Evolutionary conservation across 2,797 vertebrate species (phyloP), one percentile per base, ranked within the genome.

Genomic region (Pseudocheirus occidentalis): DNA sequence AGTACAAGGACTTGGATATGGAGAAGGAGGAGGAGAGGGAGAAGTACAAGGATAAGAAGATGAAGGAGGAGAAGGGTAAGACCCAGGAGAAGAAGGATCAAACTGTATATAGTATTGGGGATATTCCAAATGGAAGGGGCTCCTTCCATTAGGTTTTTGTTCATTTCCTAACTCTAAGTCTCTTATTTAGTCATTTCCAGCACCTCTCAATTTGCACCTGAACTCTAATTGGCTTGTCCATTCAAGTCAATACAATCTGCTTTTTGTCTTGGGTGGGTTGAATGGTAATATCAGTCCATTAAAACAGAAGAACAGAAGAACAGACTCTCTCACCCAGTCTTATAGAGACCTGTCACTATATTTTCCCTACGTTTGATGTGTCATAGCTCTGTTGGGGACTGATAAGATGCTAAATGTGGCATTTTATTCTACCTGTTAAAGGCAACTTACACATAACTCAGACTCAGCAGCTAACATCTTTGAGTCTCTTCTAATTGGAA

Each of bases 381-480:
- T 97, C 96, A 92, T 97, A 96, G 96, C 96, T 93, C 90, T 90
- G 96, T 54, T 96, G 98, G 97, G 97, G 97, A 95, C 0, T 27
- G 96, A 98, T 97, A 66, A 87, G 95, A 58, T 59, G 31, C 62
- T 96, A 96, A 96, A 95, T 93, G 98, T 27, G 12, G 92, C 93
- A 91, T 97, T 98, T 97, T 94, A 55, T 95, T 98, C 66, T 40
- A 94, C 91, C 93, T 97, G 90, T 97, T 97, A 92, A 94, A 93
- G 89, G 89, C 97, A 96, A 97, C 96, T 97, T 97, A 95, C 93
- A 55, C 97, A 96, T 40, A 97, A 0, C 73, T 96, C 91, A 95
- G 89, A 54, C 97, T 98, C 96, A 94, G 93, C 92, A 94, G 97
- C 89, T 92, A 90, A 97, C 97, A 98, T 97, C 92, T 97, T 96